A percentile compares a stretch with the other conserved stretches of the same genome.
phyloP scores from a whole-genome alignment of 2,888 invertebrate genomes.

The Pycnomerus fuliginosus region DNA sequence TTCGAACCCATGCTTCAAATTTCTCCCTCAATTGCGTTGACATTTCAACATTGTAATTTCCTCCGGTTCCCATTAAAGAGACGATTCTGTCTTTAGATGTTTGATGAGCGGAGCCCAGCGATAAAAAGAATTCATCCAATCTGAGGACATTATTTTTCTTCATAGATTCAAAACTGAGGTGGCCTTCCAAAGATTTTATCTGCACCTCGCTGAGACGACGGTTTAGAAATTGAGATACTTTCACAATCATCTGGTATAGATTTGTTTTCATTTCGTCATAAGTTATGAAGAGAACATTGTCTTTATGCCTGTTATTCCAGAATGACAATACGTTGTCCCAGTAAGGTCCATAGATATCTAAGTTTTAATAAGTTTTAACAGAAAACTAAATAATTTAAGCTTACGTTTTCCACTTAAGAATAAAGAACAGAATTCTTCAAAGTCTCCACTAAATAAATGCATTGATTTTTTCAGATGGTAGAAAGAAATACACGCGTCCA shows the following conservation, averaged over 20 bases:
- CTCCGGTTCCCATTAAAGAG: slow-evolving; percentile 10
- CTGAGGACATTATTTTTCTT: slow-evolving; percentile 60
- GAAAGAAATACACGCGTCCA: slow-evolving; percentile 70
- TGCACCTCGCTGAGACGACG: slow-evolving; percentile 35
- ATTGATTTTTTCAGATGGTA: slow-evolving; percentile 66
- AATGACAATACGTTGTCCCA: slow-evolving; percentile 43
- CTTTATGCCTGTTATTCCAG: slow-evolving; percentile 38
- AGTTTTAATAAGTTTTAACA: not conserved
- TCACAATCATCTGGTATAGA: slow-evolving; percentile 32
- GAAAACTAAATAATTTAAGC: not conserved
- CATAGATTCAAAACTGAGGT: slow-evolving; percentile 53
- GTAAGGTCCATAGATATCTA: slow-evolving; percentile 39
- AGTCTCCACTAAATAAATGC: slow-evolving; percentile 56
- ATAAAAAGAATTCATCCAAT: slow-evolving; percentile 54
- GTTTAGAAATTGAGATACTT: slow-evolving; percentile 36
- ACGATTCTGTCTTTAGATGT: slow-evolving; percentile 43
- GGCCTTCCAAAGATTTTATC: slow-evolving; percentile 30
- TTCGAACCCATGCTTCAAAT: slow-evolving; percentile 2
- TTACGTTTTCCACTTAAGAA: slow-evolving; percentile 62
- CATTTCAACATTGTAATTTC: not conserved
- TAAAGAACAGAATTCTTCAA: slow-evolving; percentile 61
- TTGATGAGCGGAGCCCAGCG: too few relatives aligned
- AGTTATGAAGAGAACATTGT: slow-evolving; percentile 42
- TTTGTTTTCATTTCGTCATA: slow-evolving; percentile 43
- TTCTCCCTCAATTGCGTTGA: not conserved